phyloP scores from a whole-genome alignment of 2,888 invertebrate species.

The Pollenia labialis region DNA sequence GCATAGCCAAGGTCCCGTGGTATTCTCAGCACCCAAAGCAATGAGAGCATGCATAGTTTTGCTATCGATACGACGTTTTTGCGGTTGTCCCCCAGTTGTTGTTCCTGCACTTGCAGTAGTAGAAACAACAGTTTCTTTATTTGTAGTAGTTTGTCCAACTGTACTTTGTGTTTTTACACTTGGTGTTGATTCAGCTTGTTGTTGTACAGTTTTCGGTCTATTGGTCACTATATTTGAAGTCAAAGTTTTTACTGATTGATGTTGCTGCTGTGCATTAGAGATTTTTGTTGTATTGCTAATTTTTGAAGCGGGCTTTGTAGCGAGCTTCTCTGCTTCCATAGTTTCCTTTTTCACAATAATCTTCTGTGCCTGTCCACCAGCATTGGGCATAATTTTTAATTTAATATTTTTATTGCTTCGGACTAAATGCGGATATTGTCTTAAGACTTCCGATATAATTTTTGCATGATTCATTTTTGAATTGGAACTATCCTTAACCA shows the following conservation, averaged over 20 bases:
- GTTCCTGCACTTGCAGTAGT: slow-evolving; percentile 29
- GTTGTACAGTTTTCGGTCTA: slow-evolving; percentile 48
- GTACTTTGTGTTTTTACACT: slow-evolving; percentile 6
- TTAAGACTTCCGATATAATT: slow-evolving; percentile 93
- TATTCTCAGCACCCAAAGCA: slow-evolving; percentile 87
- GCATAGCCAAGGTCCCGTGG: slow-evolving; percentile 91
- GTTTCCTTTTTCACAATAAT: slow-evolving; percentile 79
- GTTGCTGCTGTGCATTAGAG: slow-evolving; percentile 47
- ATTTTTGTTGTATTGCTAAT: neutral
- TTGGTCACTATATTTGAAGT: slow-evolving; percentile 32
- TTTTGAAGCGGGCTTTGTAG: slow-evolving; percentile 48
- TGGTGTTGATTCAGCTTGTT: slow-evolving; percentile 19
- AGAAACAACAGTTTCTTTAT: slow-evolving; percentile 32
- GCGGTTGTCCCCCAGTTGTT: slow-evolving; percentile 76
- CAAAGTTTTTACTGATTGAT: slow-evolving; percentile 27
- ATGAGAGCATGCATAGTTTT: slow-evolving; percentile 87
- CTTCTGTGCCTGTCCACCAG: slow-evolving; percentile 77
- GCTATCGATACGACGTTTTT: slow-evolving; percentile 86
- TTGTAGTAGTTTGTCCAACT: slow-evolving; percentile 1
- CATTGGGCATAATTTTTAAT: slow-evolving; percentile 90
- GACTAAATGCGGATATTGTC: slow-evolving; percentile 94
- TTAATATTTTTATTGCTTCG: slow-evolving; percentile 94
- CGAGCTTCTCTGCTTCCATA: slow-evolving; percentile 57
- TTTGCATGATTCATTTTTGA: slow-evolving; percentile 90
- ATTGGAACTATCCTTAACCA: slow-evolving; percentile 82